Conservation (phyloP, 2,113 vertebrate species). For the Larimichthys polyactis region DNA sequence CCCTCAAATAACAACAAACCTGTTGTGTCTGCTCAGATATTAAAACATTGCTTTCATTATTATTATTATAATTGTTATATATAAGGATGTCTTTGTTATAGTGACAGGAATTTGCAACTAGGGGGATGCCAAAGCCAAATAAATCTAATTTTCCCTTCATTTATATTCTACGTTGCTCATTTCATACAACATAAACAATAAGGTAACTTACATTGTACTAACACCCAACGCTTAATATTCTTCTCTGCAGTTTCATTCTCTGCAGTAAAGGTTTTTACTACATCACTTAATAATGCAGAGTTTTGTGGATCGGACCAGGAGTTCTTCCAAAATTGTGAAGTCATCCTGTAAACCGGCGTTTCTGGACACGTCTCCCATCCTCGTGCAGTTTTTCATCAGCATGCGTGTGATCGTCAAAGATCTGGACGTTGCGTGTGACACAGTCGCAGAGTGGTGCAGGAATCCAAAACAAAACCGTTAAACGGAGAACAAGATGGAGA, state of each 20-base stretch:
- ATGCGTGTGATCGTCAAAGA: conserved; percentile 19
- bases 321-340: too few species aligned
- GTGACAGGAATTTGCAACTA: background rate
- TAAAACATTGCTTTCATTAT: background rate
- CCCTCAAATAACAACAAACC: background rate
- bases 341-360: too few species aligned
- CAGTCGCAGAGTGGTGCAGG: conserved; percentile 29
- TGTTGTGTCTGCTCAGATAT: background rate
- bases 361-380: background rate
- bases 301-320: too few species aligned
- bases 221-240: background rate
- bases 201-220: background rate
- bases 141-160: background rate
- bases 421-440: conserved; percentile 42
- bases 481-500: conserved; percentile 56
- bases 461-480: conserved; percentile 43
- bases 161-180: background rate
- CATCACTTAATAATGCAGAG: too few species aligned
- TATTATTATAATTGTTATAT: background rate
- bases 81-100: background rate
- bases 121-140: background rate
- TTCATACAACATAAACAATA: background rate
- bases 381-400: conserved; percentile 13
- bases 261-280: background rate
- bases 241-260: background rate